Evolutionary conservation across 2,888 invertebrate genomes (phyloP).

Genomic region (Junonia oenone): DNA sequence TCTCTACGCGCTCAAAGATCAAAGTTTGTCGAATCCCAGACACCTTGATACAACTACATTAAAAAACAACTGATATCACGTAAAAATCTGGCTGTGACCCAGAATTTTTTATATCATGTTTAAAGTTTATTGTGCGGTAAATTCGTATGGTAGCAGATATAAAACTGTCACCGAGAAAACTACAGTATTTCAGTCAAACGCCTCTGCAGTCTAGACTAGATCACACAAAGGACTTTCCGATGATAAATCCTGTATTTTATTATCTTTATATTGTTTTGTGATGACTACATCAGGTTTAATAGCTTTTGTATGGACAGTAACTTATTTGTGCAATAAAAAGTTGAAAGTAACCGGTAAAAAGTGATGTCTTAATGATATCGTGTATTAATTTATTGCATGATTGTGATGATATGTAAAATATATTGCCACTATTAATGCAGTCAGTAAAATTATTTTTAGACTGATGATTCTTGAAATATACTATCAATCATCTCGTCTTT

Average conservation of each 20-base stretch:
- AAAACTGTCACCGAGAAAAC: slow-evolving; percentile 5
- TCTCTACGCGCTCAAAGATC: background rate
- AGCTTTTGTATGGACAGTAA: background rate
- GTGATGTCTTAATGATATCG: too few species aligned
- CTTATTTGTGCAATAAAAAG: slow-evolving; percentile 1
- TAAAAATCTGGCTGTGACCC: slow-evolving; percentile 11
- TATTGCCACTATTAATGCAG: too few species aligned
- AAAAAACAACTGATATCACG: background rate
- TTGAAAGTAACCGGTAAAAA: background rate
- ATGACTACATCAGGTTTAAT: background rate
- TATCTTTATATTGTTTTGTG: slow-evolving; percentile 1
- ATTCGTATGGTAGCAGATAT: slow-evolving; percentile 6
- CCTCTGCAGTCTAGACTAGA: slow-evolving; percentile 24
- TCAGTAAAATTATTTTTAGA: too few species aligned
- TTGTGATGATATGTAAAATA: too few species aligned
- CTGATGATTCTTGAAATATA: too few species aligned
- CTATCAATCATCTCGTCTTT: too few species aligned
- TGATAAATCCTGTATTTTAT: slow-evolving; percentile 45
- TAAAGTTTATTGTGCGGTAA: slow-evolving; percentile 12
- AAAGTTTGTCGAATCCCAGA: background rate
- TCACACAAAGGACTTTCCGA: slow-evolving; percentile 49
- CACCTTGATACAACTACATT: background rate
- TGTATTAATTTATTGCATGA: too few species aligned
- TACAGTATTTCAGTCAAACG: slow-evolving; percentile 5
- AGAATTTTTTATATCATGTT: slow-evolving; percentile 15